phyloP scores from a whole-genome alignment of 2,797 vertebrate genomes.

The Brachymystax lenok region DNA sequence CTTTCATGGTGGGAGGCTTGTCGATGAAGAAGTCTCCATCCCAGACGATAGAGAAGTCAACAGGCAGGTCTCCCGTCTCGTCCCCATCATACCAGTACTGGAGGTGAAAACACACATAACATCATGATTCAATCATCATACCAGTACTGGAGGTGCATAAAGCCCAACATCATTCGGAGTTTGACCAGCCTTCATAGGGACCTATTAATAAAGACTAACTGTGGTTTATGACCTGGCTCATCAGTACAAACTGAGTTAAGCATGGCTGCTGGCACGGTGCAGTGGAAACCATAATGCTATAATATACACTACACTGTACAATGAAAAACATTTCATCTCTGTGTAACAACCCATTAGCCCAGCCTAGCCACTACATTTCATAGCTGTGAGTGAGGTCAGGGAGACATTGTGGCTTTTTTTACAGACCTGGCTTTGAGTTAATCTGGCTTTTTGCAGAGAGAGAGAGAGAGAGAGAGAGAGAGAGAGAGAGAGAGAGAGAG shows the following conservation, averaged over 20 bases:
- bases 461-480: too few species aligned
- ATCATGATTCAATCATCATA: not conserved
- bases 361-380: not conserved
- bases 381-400: not conserved
- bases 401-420: not conserved
- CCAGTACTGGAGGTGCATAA: slow-evolving; percentile 56
- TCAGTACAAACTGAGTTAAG: not conserved
- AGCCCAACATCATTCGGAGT: not conserved
- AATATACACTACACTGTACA: not conserved
- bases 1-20: slow-evolving; percentile 84
- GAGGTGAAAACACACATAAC: slow-evolving; percentile 5
- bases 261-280: not conserved
- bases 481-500: too few species aligned
- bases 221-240: not conserved
- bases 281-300: not conserved
- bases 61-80: slow-evolving; percentile 79
- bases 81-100: slow-evolving; percentile 90
- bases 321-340: not conserved
- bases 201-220: not conserved
- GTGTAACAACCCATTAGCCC: not conserved
- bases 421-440: not conserved
- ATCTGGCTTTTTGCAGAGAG: too few species aligned
- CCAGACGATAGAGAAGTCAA: slow-evolving; percentile 90
- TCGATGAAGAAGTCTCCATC: slow-evolving; percentile 90
- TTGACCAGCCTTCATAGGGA: not conserved